phyloP scores from a whole-genome alignment of 2,797 vertebrate species.

The Eulemur mongoz region DNA sequence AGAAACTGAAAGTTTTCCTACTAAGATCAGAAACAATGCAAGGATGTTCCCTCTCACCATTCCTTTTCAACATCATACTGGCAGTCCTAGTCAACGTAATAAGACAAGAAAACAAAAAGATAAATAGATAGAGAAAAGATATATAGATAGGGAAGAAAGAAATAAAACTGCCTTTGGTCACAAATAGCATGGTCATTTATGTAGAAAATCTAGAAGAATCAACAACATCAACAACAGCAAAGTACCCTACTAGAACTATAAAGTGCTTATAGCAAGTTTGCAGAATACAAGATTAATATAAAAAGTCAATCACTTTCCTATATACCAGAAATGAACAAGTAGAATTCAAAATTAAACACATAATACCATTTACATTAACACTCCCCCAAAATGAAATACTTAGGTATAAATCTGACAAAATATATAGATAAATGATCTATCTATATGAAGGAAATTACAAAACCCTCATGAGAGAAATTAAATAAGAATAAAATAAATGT shows the following conservation, averaged over 20 bases:
- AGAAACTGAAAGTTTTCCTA: background rate
- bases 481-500: background rate
- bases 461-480: background rate
- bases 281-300: background rate
- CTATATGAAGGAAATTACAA: background rate
- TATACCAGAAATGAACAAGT: background rate
- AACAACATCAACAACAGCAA: background rate
- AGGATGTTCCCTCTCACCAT: background rate
- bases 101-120: background rate
- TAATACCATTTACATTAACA: background rate
- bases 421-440: background rate
- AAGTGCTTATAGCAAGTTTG: background rate
- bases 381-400: background rate
- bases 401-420: background rate
- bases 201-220: background rate
- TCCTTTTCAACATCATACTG: background rate
- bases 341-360: background rate
- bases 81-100: background rate
- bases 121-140: background rate
- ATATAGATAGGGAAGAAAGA: background rate
- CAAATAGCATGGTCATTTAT: background rate
- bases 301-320: background rate
- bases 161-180: background rate
- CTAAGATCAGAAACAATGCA: background rate
- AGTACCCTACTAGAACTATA: background rate